Evolutionary conservation across 35 echinoderm and acorn worm species (phyloP).

Genomic region (Apostichopus californicus): DNA sequence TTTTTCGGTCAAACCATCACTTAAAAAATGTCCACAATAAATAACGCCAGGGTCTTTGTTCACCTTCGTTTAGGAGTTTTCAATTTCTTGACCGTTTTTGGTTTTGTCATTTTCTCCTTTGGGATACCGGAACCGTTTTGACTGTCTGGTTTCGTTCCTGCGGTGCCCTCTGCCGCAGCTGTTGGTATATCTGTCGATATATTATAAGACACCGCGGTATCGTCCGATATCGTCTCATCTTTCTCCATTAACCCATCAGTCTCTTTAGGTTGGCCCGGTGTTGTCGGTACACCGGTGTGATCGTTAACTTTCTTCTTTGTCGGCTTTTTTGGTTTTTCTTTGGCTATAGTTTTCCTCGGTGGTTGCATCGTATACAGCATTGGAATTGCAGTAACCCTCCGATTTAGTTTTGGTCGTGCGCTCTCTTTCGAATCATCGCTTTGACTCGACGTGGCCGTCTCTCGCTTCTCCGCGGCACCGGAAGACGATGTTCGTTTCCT

Average conservation of each 20-base stretch:
- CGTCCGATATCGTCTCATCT: not conserved
- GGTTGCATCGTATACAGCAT: not conserved
- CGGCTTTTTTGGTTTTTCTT: not conserved
- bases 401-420: not conserved
- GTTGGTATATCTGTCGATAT: not conserved
- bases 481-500: not conserved
- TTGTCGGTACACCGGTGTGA: not conserved
- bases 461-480: no score
- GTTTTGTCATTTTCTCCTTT: not conserved
- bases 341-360: not conserved
- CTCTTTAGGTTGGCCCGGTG: no score
- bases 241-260: not conserved
- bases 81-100: not conserved
- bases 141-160: not conserved
- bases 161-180: not conserved
- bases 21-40: no score
- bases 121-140: not conserved
- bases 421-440: slow-evolving; percentile 40
- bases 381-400: not conserved
- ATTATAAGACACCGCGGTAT: not conserved
- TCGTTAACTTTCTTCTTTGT: not conserved
- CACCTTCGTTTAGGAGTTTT: not conserved
- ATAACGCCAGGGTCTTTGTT: no score
- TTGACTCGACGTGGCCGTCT: not conserved
- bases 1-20: no score